A percentile compares a stretch with the other conserved stretches of the same genome.
These are phyloP conservation scores for Pediacus dermestoides DNA, from an alignment of 2,888 invertebrate genomes.

Conservation along the genomic window DNA sequence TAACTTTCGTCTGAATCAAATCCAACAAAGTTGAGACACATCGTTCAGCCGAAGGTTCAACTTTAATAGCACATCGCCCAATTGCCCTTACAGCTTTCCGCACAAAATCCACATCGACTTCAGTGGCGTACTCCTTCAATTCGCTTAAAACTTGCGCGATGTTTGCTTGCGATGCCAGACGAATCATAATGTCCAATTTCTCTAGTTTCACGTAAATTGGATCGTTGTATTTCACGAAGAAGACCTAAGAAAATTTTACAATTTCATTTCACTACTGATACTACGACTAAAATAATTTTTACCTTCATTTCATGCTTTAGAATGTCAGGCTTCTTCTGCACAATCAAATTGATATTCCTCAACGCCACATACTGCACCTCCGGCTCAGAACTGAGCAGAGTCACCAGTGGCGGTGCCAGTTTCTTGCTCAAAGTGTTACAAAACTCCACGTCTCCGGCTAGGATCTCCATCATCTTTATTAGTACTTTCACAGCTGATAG, in stretches of 20 bases:
- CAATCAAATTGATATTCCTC: slow-evolving; percentile 97
- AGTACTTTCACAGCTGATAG: slow-evolving; percentile 96
- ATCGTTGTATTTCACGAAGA: slow-evolving; percentile 99
- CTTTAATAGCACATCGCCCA: slow-evolving; percentile 97
- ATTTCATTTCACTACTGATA: slow-evolving; percentile 6
- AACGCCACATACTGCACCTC: slow-evolving; percentile 99
- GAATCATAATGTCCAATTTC: slow-evolving; percentile 98
- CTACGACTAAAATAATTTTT: slow-evolving; percentile 2
- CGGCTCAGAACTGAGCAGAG: slow-evolving; percentile 94
- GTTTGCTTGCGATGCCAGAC: slow-evolving; percentile 95
- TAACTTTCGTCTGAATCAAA: slow-evolving; percentile 98
- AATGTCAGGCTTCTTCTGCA: slow-evolving; percentile 98
- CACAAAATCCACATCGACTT: slow-evolving; percentile 99
- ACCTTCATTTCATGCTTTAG: slow-evolving; percentile 99
- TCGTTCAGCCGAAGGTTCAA: slow-evolving; percentile 95
- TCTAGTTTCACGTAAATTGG: slow-evolving; percentile 99
- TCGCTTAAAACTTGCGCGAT: slow-evolving; percentile 98
- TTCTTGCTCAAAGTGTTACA: slow-evolving; percentile 93
- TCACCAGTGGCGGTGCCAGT: slow-evolving; percentile 97
- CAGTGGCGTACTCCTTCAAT: slow-evolving; percentile 97
- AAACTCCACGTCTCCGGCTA: slow-evolving; percentile 84
- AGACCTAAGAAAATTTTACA: slow-evolving; percentile 55
- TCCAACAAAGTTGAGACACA: slow-evolving; percentile 97
- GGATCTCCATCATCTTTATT: slow-evolving; percentile 98
- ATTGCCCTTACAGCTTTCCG: slow-evolving; percentile 98